phyloP scores from a whole-genome alignment of 2,888 invertebrate genomes.

The Muschampia plurimacula region DNA sequence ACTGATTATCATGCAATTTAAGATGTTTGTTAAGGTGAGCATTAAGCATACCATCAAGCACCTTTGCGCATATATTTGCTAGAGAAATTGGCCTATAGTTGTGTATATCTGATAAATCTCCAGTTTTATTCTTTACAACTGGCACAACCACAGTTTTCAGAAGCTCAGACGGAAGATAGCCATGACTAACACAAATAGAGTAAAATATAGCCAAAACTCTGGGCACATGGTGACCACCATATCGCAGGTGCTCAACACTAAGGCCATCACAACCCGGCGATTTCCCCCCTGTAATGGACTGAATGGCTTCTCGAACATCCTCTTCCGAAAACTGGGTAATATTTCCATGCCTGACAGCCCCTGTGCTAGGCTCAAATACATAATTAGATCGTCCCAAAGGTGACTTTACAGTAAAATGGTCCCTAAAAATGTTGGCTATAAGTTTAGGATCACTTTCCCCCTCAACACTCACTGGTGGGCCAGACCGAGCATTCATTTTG shows the following conservation, averaged over 20 bases:
- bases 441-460: background rate
- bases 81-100: background rate
- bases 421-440: constrained; percentile 24
- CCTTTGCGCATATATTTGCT: background rate
- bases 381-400: background rate
- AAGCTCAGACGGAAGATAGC: background rate
- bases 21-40: background rate
- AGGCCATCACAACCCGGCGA: too few relatives aligned
- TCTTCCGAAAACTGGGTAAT: constrained; percentile 29
- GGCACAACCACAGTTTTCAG: background rate
- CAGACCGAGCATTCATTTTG: constrained; percentile 27
- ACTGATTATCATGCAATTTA: constrained; percentile 33
- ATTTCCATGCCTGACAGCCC: background rate
- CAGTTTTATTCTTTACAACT: background rate
- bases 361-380: background rate
- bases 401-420: constrained; percentile 12
- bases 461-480: constrained; percentile 22
- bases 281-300: constrained; percentile 3
- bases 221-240: too few relatives aligned
- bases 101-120: background rate
- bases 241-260: too few relatives aligned
- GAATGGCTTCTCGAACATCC: background rate
- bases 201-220: background rate
- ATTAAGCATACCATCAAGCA: background rate
- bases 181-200: background rate